Evolutionary conservation across 2,888 invertebrate genomes (phyloP).

Genomic region (Stenotaenia linearis): DNA sequence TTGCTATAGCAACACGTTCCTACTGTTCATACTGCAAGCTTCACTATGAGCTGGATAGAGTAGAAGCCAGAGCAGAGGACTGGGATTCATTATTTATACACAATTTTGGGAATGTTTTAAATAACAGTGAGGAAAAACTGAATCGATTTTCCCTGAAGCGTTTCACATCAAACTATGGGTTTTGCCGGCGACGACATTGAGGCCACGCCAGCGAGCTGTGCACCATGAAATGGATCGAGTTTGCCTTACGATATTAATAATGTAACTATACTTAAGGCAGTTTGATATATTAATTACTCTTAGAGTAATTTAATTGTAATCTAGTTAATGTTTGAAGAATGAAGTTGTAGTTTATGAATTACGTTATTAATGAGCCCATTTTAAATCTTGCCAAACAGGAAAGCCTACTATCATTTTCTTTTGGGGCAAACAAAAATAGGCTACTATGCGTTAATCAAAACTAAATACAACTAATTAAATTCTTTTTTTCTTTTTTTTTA

Average conservation of each 20-base stretch:
- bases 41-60: background rate
- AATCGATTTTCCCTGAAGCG: background rate
- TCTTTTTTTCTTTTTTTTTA: too few relatives aligned
- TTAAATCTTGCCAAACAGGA: background rate
- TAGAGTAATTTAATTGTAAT: too few relatives aligned
- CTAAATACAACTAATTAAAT: background rate
- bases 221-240: background rate
- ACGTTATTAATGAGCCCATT: background rate
- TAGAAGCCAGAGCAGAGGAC: background rate
- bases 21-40: background rate
- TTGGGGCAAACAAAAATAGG: background rate
- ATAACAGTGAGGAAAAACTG: background rate
- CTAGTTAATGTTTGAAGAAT: too few relatives aligned
- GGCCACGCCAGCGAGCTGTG: background rate
- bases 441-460: too few relatives aligned
- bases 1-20: background rate
- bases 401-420: background rate
- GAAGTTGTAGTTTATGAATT: too few relatives aligned
- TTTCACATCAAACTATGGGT: background rate
- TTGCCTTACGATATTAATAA: background rate
- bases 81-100: background rate
- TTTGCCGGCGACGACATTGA: background rate
- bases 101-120: background rate
- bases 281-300: background rate
- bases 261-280: background rate